Evolutionary conservation across 53 echinoderm and acorn worm genomes (phyloP).

Genomic region (Henricia sp.): DNA sequence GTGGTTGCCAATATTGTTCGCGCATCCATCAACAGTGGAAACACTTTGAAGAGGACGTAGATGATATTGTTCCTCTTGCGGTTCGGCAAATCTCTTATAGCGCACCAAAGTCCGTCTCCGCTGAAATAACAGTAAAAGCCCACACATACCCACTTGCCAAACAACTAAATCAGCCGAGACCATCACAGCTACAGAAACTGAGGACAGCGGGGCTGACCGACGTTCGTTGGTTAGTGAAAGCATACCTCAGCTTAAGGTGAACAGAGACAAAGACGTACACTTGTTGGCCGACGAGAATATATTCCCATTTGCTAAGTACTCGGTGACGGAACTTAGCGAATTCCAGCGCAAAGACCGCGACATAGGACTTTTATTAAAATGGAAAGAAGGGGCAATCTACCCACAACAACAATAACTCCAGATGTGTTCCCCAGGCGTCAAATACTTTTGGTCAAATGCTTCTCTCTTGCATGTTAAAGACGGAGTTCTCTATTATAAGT

Average conservation of each 20-base stretch:
- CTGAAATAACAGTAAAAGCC: too few relatives aligned
- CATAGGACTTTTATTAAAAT: neutral
- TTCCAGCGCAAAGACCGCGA: neutral
- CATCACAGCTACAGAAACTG: too few relatives aligned
- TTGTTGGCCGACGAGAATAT: constrained; percentile 3
- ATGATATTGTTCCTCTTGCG: constrained; percentile 2
- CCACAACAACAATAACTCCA: neutral
- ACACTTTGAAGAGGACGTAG: neutral
- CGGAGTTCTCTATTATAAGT: constrained; percentile 6
- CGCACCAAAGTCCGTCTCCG: neutral
- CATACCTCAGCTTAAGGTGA: too few relatives aligned
- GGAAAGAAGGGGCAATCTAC: neutral
- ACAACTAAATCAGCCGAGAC: too few relatives aligned
- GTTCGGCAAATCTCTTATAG: neutral
- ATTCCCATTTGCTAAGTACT: neutral
- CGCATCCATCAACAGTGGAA: constrained; percentile 5
- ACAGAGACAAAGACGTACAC: neutral
- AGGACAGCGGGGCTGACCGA: too few relatives aligned
- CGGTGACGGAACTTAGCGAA: neutral
- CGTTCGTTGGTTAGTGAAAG: too few relatives aligned
- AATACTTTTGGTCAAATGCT: constrained; percentile 17
- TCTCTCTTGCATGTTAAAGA: neutral
- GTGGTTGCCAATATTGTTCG: neutral
- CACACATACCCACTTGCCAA: too few relatives aligned
- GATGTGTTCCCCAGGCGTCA: neutral